A percentile compares a stretch with the other conserved stretches of the same genome.
Conservation (phyloP, 2,797 vertebrate species). For the Xiphorhynchus erythropygius region DNA sequence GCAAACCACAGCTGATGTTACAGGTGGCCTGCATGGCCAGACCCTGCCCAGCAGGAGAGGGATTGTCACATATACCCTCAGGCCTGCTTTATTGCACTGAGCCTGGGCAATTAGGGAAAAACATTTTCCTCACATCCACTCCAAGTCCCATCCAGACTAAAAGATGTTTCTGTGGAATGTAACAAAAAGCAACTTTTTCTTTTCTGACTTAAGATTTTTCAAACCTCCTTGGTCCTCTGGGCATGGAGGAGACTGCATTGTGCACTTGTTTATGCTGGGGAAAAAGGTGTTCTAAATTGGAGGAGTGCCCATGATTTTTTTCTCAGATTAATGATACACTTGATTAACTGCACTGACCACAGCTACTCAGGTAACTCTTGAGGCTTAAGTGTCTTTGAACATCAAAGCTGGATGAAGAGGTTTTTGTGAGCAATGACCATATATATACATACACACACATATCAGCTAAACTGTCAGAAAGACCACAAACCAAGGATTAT, state of each 20-base stretch:
- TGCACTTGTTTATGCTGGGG: not conserved
- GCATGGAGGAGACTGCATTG: fast-evolving
- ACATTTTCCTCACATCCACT: not conserved
- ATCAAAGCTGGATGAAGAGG: not conserved
- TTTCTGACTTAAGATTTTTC: not conserved
- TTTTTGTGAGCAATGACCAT: not conserved
- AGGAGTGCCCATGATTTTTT: not conserved
- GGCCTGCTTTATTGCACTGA: not conserved
- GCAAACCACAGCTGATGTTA: not conserved
- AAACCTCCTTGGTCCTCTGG: not conserved
- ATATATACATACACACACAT: not conserved
- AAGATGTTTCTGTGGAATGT: not conserved
- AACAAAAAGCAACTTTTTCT: not conserved
- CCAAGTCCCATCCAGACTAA: not conserved
- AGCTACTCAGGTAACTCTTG: not conserved
- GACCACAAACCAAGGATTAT: not conserved
- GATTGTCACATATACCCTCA: not conserved
- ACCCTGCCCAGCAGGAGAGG: not conserved
- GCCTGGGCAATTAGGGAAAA: not conserved
- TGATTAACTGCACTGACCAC: not conserved
- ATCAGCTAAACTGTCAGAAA: not conserved
- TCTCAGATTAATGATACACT: not conserved
- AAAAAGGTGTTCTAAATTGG: not conserved
- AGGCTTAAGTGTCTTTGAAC: not conserved
- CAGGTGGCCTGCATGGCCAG: fast-evolving